A percentile compares a stretch with the other conserved stretches of the same genome.
These are phyloP conservation scores for Latrodectus elegans DNA, from an alignment of 2,888 invertebrate species.

Conservation along the genomic window DNA sequence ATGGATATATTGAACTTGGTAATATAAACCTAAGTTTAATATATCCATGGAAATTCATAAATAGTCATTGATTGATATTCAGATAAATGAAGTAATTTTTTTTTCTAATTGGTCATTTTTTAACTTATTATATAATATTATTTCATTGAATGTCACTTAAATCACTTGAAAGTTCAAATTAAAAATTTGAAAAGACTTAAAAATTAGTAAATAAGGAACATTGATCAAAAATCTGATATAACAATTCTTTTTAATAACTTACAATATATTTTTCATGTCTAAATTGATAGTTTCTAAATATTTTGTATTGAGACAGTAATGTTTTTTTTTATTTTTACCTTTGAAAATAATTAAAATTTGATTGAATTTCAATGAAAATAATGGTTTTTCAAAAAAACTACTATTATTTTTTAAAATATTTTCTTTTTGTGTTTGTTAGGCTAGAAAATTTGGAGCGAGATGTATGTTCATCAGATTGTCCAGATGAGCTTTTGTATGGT, in stretches of 20 bases:
- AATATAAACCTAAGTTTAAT: too few relatives aligned
- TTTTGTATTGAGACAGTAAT: not conserved
- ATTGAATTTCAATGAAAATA: not conserved
- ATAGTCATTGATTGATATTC: too few relatives aligned
- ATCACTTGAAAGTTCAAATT: too few relatives aligned
- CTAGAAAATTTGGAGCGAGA: slow-evolving; percentile 79
- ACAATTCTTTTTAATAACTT: not conserved
- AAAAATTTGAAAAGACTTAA: too few relatives aligned
- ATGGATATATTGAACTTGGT: too few relatives aligned
- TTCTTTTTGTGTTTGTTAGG: slow-evolving; percentile 75
- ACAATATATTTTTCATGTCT: not conserved
- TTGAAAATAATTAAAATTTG: not conserved
- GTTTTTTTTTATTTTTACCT: not conserved
- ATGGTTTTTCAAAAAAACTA: not conserved
- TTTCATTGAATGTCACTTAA: too few relatives aligned
- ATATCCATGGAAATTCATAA: too few relatives aligned
- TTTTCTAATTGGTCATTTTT: too few relatives aligned
- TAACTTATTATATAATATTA: too few relatives aligned
- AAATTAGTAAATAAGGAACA: too few relatives aligned
- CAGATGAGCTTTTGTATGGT: slow-evolving; percentile 91
- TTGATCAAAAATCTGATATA: too few relatives aligned
- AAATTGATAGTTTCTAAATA: not conserved
- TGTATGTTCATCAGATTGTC: slow-evolving; percentile 78
- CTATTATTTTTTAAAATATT: not conserved
- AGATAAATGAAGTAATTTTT: too few relatives aligned